Evolutionary conservation across 2,888 invertebrate genomes (phyloP).

Genomic region (Bellardia pandia): DNA sequence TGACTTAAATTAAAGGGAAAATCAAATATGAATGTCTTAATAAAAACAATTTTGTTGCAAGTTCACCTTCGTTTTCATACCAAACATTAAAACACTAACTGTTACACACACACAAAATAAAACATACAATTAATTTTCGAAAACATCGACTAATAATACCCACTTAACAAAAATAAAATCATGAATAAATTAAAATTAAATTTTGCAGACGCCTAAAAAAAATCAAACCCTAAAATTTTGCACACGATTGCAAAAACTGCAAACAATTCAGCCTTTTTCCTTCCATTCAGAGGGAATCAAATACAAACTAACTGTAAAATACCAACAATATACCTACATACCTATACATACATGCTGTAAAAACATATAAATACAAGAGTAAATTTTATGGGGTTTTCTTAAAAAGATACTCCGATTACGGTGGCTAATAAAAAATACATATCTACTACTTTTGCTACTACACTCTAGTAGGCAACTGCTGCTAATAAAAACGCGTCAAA

Average conservation of each 20-base stretch:
- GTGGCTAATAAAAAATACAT: constrained; percentile 29
- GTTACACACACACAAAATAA: no score
- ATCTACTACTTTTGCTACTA: neutral
- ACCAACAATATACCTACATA: neutral
- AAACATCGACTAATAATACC: neutral
- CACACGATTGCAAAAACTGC: neutral
- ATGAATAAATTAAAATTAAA: constrained; percentile 51
- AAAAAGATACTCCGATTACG: neutral
- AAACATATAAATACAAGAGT: neutral
- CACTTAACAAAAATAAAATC: neutral
- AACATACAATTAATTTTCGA: neutral
- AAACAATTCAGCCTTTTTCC: constrained; percentile 20
- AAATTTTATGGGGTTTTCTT: neutral
- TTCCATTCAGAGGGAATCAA: constrained; percentile 1
- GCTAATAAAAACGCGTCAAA: constrained; percentile 66
- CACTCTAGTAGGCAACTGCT: no score
- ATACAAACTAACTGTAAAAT: constrained; percentile 34
- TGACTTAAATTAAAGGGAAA: no score
- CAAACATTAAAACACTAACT: no score
- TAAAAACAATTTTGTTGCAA: no score
- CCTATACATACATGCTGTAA: constrained; percentile 6
- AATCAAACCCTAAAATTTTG: neutral
- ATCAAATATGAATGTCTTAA: no score
- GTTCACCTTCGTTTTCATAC: no score
- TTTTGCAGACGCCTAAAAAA: constrained; percentile 28